A percentile compares a stretch with the other conserved stretches of the same genome.
Conservation (phyloP, 2,797 vertebrate genomes). For the Atherinosoma microstoma region DNA sequence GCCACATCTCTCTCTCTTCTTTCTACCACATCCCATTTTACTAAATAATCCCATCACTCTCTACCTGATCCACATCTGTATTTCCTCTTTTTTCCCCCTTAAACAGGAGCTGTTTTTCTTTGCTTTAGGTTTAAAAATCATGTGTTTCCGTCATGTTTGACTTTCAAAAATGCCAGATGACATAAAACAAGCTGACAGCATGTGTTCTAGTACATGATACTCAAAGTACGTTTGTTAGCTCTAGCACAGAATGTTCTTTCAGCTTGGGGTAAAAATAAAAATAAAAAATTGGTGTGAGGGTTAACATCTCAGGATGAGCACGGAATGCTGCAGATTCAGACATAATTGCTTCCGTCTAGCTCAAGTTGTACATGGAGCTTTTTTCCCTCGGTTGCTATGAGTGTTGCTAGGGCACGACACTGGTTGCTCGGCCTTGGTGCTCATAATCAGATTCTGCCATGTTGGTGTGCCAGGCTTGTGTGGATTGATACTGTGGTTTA, state of each 20-base stretch:
- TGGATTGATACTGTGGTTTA: conserved; percentile 11
- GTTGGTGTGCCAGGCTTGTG: conserved; percentile 38
- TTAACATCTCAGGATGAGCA: conserved; percentile 35
- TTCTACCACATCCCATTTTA: background rate
- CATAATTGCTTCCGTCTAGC: conserved; percentile 50
- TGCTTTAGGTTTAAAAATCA: background rate
- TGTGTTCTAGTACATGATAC: background rate
- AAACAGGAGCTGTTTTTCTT: background rate
- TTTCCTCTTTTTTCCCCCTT: background rate
- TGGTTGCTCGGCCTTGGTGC: conserved; percentile 41
- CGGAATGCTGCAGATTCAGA: conserved; percentile 36
- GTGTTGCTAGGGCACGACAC: conserved; percentile 75
- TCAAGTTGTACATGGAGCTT: conserved; percentile 39
- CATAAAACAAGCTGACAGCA: background rate
- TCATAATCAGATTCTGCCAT: conserved; percentile 43
- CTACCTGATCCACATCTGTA: background rate
- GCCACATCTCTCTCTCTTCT: background rate
- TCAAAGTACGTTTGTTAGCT: conserved; percentile 1
- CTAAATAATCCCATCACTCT: conserved; percentile 17
- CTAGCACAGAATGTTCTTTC: conserved; percentile 52
- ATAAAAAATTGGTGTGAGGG: conserved; percentile 31
- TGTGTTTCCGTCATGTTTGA: background rate
- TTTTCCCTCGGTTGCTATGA: conserved; percentile 67
- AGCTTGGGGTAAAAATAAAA: conserved; percentile 12
- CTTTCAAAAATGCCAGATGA: background rate